These are phyloP conservation scores for Rhinopomastus cyanomelas DNA, from an alignment of 2,113 vertebrate species.

Conservation along the genomic window DNA sequence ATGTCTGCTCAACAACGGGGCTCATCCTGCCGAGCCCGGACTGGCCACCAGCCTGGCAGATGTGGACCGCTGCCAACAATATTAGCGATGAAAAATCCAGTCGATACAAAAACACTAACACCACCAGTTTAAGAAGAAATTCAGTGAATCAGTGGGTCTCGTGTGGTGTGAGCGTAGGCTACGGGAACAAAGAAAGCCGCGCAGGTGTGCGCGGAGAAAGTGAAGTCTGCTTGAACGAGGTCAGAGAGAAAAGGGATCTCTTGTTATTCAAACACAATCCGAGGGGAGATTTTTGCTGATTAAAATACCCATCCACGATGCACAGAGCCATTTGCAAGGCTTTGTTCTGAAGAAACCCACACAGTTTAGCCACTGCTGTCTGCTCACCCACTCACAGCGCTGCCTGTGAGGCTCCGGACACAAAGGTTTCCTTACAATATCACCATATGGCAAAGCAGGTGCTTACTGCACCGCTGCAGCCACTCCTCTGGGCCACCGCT, in stretches of 20 bases:
- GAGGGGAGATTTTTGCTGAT: not conserved
- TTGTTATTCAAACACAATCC: constrained; percentile 30
- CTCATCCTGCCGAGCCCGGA: constrained; percentile 42
- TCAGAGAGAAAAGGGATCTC: not conserved
- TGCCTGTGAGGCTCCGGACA: not conserved
- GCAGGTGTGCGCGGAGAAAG: not conserved
- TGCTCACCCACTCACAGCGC: not conserved
- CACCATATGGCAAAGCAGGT: not conserved
- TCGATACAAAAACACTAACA: constrained; percentile 57
- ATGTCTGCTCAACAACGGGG: constrained; percentile 47
- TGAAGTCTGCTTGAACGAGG: not conserved
- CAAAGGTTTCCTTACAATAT: not conserved
- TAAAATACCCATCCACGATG: not conserved
- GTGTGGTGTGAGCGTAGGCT: constrained; percentile 12
- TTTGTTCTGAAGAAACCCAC: not conserved
- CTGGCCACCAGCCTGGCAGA: constrained; percentile 42
- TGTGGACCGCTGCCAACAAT: constrained; percentile 20
- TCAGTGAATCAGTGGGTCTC: constrained; percentile 53
- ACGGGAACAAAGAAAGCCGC: constrained; percentile 3
- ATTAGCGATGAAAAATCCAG: constrained; percentile 36
- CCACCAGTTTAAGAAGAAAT: constrained; percentile 31
- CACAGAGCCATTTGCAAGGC: not conserved
- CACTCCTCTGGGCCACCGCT: not conserved
- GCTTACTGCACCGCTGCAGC: not conserved
- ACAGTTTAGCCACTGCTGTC: not conserved